These are phyloP conservation scores for Enteromius fasciolatus DNA, from an alignment of 2,797 vertebrate species.

Conservation along the genomic window DNA sequence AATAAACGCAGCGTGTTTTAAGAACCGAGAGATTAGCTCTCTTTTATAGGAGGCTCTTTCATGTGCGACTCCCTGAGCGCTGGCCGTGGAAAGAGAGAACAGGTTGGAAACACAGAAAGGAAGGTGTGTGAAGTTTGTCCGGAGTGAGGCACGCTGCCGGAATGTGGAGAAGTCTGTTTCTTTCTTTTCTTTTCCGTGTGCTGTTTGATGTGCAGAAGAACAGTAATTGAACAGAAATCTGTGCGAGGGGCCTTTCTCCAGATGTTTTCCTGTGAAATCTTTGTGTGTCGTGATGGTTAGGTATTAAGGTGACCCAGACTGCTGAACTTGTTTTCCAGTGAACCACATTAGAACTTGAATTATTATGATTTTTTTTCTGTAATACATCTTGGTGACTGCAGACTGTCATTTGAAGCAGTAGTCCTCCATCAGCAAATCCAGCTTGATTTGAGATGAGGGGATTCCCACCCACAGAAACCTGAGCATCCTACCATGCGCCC, in stretches of 20 bases:
- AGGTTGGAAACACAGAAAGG: slow-evolving; percentile 62
- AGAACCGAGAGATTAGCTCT: slow-evolving; percentile 73
- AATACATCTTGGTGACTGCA: too few species aligned
- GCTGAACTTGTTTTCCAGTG: slow-evolving; percentile 4
- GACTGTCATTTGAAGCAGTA: neutral
- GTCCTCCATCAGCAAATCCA: neutral
- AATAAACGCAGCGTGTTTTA: slow-evolving; percentile 77
- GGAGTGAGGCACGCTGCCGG: slow-evolving; percentile 4
- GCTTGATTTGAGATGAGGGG: neutral
- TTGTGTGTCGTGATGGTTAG: neutral
- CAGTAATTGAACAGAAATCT: slow-evolving; percentile 71
- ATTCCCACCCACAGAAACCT: slow-evolving; percentile 14
- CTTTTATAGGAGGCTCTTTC: slow-evolving; percentile 75
- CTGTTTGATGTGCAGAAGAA: slow-evolving; percentile 60
- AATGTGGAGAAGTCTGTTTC: slow-evolving; percentile 45
- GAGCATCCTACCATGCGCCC: neutral
- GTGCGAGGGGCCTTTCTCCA: slow-evolving; percentile 68
- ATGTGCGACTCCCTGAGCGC: slow-evolving; percentile 69
- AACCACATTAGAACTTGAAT: neutral
- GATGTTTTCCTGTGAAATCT: slow-evolving; percentile 72
- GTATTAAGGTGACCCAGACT: slow-evolving; percentile 5
- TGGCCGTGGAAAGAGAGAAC: slow-evolving; percentile 61
- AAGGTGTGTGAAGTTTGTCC: slow-evolving; percentile 44
- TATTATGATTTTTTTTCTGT: neutral
- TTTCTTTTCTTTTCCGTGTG: slow-evolving; percentile 7